Evolutionary conservation across 2,888 invertebrate species (phyloP).

Genomic region (Bembecia ichneumoniformis): DNA sequence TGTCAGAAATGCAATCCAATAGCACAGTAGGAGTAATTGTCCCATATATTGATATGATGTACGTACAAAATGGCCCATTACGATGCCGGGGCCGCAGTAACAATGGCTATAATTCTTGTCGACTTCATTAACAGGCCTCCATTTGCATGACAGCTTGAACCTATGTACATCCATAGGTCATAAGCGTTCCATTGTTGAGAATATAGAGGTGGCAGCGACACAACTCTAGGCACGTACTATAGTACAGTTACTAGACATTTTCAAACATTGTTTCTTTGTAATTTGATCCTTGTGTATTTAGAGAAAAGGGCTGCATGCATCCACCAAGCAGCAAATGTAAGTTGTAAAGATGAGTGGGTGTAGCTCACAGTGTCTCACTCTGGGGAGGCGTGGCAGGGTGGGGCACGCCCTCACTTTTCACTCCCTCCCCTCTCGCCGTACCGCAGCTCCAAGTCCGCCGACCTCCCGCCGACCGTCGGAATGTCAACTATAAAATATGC

Average conservation of each 20-base stretch:
- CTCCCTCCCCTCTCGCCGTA: slow-evolving; percentile 12
- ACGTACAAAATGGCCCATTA: slow-evolving; percentile 66
- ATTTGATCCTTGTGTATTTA: slow-evolving; percentile 25
- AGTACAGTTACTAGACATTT: slow-evolving; percentile 4
- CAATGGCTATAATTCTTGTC: slow-evolving; percentile 69
- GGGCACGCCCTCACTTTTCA: slow-evolving; percentile 36
- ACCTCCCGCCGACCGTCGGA: neutral
- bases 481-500: neutral
- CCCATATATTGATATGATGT: slow-evolving; percentile 65
- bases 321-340: slow-evolving; percentile 20
- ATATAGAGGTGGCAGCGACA: slow-evolving; percentile 21
- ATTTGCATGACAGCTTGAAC: slow-evolving; percentile 65
- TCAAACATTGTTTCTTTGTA: slow-evolving; percentile 11
- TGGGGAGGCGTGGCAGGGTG: slow-evolving; percentile 49
- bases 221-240: neutral
- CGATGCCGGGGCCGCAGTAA: slow-evolving; percentile 57
- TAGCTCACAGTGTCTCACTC: slow-evolving; percentile 46
- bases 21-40: slow-evolving; percentile 50
- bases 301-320: slow-evolving; percentile 12
- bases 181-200: slow-evolving; percentile 35
- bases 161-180: slow-evolving; percentile 33
- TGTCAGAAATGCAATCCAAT: slow-evolving; percentile 48
- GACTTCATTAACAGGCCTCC: slow-evolving; percentile 71
- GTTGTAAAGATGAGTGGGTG: slow-evolving; percentile 46
- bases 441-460: slow-evolving; percentile 2